Evolutionary conservation across 2,888 invertebrate genomes (phyloP).

Genomic region (Lycocerus yunnanus): DNA sequence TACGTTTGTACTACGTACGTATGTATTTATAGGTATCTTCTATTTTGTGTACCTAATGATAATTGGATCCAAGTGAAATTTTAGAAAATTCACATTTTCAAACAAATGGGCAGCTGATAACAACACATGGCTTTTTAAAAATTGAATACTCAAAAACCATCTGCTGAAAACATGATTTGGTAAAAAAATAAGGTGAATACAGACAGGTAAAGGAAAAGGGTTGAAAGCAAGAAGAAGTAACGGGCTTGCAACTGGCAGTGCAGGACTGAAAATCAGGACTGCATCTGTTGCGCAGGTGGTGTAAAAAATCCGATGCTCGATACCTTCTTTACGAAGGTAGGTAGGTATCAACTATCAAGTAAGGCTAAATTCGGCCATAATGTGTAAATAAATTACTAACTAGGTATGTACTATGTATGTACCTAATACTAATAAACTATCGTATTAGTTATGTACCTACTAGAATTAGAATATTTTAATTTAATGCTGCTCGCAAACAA

Average conservation of each 20-base stretch:
- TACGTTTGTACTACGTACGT: too few species aligned
- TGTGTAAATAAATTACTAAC: too few species aligned
- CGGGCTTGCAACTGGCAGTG: constrained; percentile 50
- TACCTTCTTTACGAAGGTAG: constrained; percentile 3
- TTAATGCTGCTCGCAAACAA: neutral
- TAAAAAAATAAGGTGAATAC: constrained; percentile 49
- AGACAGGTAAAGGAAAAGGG: constrained; percentile 50
- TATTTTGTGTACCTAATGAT: neutral
- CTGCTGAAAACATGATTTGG: constrained; percentile 53
- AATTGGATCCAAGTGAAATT: constrained; percentile 26
- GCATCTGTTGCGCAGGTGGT: constrained; percentile 56
- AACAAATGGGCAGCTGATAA: constrained; percentile 50
- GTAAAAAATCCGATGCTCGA: constrained; percentile 23
- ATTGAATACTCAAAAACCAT: constrained; percentile 49
- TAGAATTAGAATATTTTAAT: too few species aligned
- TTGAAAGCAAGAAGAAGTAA: constrained; percentile 50
- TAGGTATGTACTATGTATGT: too few species aligned
- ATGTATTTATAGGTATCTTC: too few species aligned
- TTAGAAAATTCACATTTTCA: constrained; percentile 38
- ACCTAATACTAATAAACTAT: too few species aligned
- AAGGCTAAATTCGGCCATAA: neutral
- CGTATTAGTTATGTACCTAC: too few species aligned
- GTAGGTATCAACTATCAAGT: neutral
- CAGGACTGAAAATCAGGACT: constrained; percentile 52
- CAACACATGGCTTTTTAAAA: constrained; percentile 52